Base-by-base conservation (phyloP, 2,113 vertebrate genomes). In the Zosterops pallidus region DNA sequence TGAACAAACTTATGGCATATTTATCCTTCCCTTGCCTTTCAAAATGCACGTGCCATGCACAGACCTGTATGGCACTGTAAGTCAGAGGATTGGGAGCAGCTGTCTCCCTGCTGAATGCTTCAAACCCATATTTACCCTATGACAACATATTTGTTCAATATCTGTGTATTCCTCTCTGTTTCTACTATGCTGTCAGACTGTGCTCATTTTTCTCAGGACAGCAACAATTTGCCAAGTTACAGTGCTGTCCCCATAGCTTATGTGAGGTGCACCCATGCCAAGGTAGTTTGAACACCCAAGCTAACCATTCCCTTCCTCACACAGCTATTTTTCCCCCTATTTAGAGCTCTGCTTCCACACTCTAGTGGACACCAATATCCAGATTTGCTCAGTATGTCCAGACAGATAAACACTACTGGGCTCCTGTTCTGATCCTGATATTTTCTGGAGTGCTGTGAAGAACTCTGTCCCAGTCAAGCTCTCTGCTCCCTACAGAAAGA, bases 41-140 rank as follows among this genome's bases (percentile, higher is more conserved):
- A 60, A 69, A 85, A 57, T 9, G 35, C 49, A 29, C 0, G 0
- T 7, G 9, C 26, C 56, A 24, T 14, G 21, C 53, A 72, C 9
- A 60, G 60, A 59, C 21, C 44, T 29, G 8, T 13, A 29, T 16
- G 50, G 35, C 6, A 5, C 1, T 49, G 21, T 37, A 77, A 56
- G 25, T 53, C 14, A 44, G 47, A 31, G 25, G 23, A 35, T 0
- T 71, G 23, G 47, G 72, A 78, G 25, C n/a, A 89, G 28, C 6
- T 28, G 20, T 21, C 29, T 89, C 8, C 52, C 52, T 78, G 50
- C 35, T 62, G 41, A 46, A 31, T 31, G 15, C 72, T 95, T 80
- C 63, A 79, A 69, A 76, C 28, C 2, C 9, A 2, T 24, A 31
- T 35, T 75, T 75, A 71, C n/a, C 46, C 37, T 35, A 18, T 53